Conservation (phyloP, 2,797 vertebrate genomes). For the Hippoglossus hippoglossus region DNA sequence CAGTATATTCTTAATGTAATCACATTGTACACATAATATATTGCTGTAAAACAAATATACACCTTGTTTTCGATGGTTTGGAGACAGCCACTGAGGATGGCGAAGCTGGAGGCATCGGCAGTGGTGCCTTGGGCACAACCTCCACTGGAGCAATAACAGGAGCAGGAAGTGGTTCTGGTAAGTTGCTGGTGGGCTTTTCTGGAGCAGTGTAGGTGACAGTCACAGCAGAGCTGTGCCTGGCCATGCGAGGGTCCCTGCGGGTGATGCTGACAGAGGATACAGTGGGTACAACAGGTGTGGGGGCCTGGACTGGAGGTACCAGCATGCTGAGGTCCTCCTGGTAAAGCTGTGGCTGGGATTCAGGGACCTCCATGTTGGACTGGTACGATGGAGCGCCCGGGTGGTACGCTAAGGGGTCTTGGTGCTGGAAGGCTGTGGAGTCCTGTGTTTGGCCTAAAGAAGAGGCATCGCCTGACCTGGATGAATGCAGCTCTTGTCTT, state of each 20-base stretch:
- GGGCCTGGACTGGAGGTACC: conserved; percentile 60
- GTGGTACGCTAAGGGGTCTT: conserved; percentile 48
- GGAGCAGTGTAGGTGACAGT: conserved; percentile 45
- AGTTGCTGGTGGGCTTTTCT: conserved; percentile 60
- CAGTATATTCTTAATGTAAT: background rate
- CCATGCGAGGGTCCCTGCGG: conserved; percentile 93
- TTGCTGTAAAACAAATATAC: background rate
- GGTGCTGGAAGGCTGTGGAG: conserved; percentile 46
- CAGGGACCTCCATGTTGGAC: conserved; percentile 64
- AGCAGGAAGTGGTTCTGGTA: conserved; percentile 37
- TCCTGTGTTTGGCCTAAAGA: conserved; percentile 49
- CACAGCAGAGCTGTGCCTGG: conserved; percentile 75
- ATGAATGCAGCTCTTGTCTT: conserved; percentile 80
- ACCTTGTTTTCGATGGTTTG: conserved; percentile 71
- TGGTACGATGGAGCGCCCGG: conserved; percentile 43
- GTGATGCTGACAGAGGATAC: conserved; percentile 90
- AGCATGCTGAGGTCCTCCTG: conserved; percentile 67
- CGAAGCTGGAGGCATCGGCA: conserved; percentile 78
- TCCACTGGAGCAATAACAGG: conserved; percentile 66
- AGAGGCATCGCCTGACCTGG: conserved; percentile 65
- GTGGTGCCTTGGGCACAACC: conserved; percentile 48
- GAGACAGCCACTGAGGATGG: conserved; percentile 52
- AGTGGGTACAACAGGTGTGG: conserved; percentile 58
- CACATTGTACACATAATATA: background rate
- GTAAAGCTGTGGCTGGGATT: conserved; percentile 65